Percentiles rank a stretch among this genome's conserved stretches.
These are phyloP conservation scores for Linepithema humile DNA, from an alignment of 1,140 invertebrate genomes.

Conservation along the genomic window DNA sequence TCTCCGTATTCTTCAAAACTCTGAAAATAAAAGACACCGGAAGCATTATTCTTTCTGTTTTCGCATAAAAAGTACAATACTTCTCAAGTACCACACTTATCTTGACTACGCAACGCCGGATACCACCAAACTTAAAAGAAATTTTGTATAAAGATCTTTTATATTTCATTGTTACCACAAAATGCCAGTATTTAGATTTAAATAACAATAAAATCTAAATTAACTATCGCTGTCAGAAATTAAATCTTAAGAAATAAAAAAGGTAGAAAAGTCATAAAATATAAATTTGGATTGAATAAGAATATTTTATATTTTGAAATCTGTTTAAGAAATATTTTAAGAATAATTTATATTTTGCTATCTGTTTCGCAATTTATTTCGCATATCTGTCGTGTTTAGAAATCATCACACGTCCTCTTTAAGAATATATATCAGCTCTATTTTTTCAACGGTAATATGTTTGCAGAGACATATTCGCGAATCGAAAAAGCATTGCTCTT, in stretches of 20 bases:
- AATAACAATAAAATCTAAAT: no score
- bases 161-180: neutral
- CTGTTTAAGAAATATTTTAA: no score
- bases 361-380: neutral
- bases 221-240: neutral
- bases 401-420: neutral
- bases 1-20: neutral
- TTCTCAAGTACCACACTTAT: conserved; percentile 5
- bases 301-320: no score
- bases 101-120: neutral
- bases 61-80: neutral
- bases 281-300: neutral
- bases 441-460: neutral
- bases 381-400: neutral
- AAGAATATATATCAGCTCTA: neutral
- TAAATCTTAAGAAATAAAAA: neutral
- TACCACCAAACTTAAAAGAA: neutral
- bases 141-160: neutral
- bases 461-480: neutral
- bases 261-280: neutral
- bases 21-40: conserved; percentile 48
- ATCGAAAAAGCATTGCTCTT: neutral
- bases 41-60: conserved; percentile 21
- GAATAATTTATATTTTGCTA: no score
- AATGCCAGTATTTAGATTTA: neutral